These are phyloP conservation scores for Ramphastos sulfuratus DNA, from an alignment of 2,113 vertebrate species.

Conservation along the genomic window DNA sequence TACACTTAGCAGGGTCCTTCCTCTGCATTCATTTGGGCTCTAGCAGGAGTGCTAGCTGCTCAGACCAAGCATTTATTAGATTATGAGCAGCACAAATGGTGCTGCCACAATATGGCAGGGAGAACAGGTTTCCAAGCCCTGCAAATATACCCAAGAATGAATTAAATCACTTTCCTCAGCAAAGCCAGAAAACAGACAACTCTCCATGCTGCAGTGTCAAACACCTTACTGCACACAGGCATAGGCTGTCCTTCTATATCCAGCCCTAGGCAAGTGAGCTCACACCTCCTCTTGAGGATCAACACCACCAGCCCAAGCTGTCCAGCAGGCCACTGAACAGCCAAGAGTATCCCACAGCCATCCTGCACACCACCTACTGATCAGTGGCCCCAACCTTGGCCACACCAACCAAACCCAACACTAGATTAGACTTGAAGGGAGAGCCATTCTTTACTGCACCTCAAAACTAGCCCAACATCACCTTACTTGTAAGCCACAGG, in stretches of 20 bases:
- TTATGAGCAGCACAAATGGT: constrained; percentile 9
- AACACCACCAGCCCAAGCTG: background rate
- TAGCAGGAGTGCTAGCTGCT: constrained; percentile 57
- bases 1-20: constrained; percentile 64
- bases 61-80: constrained; percentile 57
- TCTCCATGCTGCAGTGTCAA: background rate
- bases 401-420: background rate
- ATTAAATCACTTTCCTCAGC: background rate
- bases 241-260: background rate
- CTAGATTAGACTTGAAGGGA: background rate
- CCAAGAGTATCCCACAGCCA: background rate
- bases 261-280: background rate
- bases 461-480: background rate
- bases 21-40: constrained; percentile 59
- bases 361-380: background rate
- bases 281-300: background rate
- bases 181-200: background rate
- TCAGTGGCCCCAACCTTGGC: background rate
- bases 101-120: constrained; percentile 42
- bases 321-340: rapidly evolving
- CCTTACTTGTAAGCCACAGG: background rate
- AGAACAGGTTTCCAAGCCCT: background rate
- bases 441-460: background rate
- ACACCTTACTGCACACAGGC: background rate
- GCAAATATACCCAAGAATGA: background rate